These are phyloP conservation scores for Ahaetulla prasina DNA, from an alignment of 2,113 vertebrate species.

Conservation along the genomic window DNA sequence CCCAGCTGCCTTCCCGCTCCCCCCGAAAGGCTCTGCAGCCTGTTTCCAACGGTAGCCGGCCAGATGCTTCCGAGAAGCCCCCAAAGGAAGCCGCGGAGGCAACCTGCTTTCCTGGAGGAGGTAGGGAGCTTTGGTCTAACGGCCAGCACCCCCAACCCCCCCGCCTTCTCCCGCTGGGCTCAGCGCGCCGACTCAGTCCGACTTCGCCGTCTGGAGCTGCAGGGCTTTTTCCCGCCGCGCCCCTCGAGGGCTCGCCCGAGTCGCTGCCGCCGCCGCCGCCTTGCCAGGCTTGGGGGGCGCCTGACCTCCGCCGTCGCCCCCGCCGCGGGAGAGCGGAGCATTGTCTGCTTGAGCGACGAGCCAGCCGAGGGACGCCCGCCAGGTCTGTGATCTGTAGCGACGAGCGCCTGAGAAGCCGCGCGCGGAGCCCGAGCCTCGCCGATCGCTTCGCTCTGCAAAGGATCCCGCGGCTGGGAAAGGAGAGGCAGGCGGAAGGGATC, in stretches of 20 bases:
- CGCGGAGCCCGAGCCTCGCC: not conserved
- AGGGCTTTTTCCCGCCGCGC: not conserved
- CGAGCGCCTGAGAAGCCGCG: not conserved
- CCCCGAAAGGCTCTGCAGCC: no score
- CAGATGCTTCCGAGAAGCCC: not conserved
- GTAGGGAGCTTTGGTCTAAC: not conserved
- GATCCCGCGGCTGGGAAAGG: not conserved
- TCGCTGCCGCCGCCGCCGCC: not conserved
- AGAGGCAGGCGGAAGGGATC: not conserved
- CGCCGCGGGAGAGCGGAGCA: not conserved
- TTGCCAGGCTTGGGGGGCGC: not conserved
- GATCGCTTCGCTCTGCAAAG: not conserved
- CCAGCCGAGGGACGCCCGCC: not conserved
- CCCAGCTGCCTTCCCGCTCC: not conserved
- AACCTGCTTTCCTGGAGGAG: not conserved
- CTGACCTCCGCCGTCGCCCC: not conserved
- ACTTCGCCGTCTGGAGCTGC: not conserved
- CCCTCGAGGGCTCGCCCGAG: not conserved
- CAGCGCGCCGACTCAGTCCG: not conserved
- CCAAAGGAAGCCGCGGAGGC: not conserved
- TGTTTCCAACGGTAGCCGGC: not conserved
- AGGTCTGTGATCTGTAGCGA: not conserved
- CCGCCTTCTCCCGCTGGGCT: not conserved
- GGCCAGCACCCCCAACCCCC: not conserved
- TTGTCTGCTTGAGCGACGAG: not conserved